Base-by-base conservation (phyloP, 2,113 vertebrate genomes). In the Phodopus roborovskii region DNA sequence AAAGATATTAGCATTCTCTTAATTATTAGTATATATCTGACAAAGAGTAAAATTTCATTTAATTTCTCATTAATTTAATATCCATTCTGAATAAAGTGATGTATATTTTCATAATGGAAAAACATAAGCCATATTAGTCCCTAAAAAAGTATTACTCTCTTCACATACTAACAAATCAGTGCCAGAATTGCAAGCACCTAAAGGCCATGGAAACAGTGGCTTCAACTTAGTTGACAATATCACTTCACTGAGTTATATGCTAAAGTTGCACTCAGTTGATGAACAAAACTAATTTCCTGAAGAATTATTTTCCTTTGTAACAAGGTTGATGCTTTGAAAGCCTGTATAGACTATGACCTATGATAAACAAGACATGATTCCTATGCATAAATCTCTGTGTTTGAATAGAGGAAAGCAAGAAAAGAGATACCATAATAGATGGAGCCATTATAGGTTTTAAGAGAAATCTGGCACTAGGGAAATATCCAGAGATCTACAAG, bases 221-320 rank as follows among this genome's bases (percentile, higher is more conserved):
- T 88, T 53, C 20, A 45, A 1, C 58, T 82, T 89, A 70, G 33
- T 30, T 64, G 26, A 64, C 86, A 39, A 60, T 86, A 89, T 71
- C 90, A 4, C 56, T 97, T 56, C 4, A 71, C 10, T 82, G 68
- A 48, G 39, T 96, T 85, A 93, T 91, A 53, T 91, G 28, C 78
- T 92, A 53, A n/a, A 94, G 74, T 95, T 85, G 94, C 30, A n/a
- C 33, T 95, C 42, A 88, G 64, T 96, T 66, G 87, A 68, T 84
- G 53, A 56, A 89, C 24, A 79, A 92, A 95, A 95, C 30, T 88
- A 79, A 91, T 45, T 91, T 88, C 30, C 30, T 39, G 26, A 62
- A 90, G 30, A 64, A 33, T 81, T 39, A 56, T 89, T 92, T 92
- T 83, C 15, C 19, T 70, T 48, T 60, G 3, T 75, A 73, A 60